Conservation (phyloP, 1,140 invertebrate genomes). For the Lucilia sericata region DNA sequence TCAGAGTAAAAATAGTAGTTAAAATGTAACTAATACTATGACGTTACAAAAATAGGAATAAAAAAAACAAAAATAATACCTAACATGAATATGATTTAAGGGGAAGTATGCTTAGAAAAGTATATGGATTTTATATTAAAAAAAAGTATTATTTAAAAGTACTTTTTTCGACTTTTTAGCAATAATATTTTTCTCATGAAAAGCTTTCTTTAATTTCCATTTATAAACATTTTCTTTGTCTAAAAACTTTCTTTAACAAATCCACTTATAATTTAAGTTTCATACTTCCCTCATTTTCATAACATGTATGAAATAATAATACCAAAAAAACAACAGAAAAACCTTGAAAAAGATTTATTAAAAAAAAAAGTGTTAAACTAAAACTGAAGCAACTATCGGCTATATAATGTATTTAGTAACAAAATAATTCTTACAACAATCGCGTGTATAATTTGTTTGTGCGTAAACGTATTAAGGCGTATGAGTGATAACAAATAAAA, state of each 20-base stretch:
- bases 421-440: not conserved
- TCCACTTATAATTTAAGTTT: no score
- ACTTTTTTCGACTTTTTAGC: no score
- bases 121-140: not conserved
- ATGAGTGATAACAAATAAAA: not conserved
- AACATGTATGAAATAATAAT: not conserved
- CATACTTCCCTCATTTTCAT: no score
- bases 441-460: not conserved
- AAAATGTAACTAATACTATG: not conserved
- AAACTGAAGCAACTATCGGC: not conserved
- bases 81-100: not conserved
- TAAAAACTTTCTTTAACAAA: no score
- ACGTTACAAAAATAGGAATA: not conserved
- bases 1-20: slow-evolving; percentile 11
- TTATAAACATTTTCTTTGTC: no score
- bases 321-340: not conserved
- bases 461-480: not conserved
- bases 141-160: no score
- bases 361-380: not conserved
- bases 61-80: not conserved
- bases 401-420: no score
- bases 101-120: not conserved
- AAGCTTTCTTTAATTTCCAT: not conserved
- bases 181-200: no score
- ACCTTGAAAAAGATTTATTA: not conserved